Evolutionary conservation across 2,888 invertebrate genomes (phyloP).

Genomic region (Ptychoptera albimana): DNA sequence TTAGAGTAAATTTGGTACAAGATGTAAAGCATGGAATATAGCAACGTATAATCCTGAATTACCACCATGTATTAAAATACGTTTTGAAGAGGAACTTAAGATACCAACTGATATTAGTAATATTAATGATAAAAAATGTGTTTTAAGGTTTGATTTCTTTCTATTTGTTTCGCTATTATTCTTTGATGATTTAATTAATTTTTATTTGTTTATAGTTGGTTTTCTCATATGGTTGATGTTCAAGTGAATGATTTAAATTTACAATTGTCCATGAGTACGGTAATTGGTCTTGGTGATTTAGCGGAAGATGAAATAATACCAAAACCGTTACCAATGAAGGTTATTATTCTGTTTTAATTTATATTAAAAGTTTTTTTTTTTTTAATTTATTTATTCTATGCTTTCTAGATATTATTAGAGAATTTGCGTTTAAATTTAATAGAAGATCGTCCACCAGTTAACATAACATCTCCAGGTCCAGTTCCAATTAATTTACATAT

Average conservation of each 20-base stretch:
- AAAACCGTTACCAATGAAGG: constrained; percentile 68
- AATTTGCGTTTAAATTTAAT: constrained; percentile 59
- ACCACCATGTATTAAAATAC: constrained; percentile 39
- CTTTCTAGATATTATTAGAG: constrained; percentile 32
- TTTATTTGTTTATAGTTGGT: constrained; percentile 19
- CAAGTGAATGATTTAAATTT: constrained; percentile 48
- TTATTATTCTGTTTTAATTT: constrained; percentile 22
- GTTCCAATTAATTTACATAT: constrained; percentile 63
- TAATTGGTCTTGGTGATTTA: constrained; percentile 66
- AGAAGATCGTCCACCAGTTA: constrained; percentile 69
- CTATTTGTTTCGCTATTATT: not conserved
- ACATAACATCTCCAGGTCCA: constrained; percentile 67
- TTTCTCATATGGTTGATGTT: constrained; percentile 39
- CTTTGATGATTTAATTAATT: not conserved
- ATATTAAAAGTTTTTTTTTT: not conserved
- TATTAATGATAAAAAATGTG: constrained; percentile 23
- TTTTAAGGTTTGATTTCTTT: constrained; percentile 20
- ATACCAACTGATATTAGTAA: constrained; percentile 21
- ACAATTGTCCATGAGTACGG: constrained; percentile 63
- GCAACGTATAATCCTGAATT: constrained; percentile 36
- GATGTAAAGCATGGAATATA: constrained; percentile 68
- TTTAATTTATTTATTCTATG: not conserved
- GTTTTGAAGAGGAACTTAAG: constrained; percentile 42
- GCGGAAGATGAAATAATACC: constrained; percentile 75
- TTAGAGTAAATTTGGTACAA: constrained; percentile 67